Conservation (phyloP, 2,888 invertebrate species). For the Phyllotreta striolata region DNA sequence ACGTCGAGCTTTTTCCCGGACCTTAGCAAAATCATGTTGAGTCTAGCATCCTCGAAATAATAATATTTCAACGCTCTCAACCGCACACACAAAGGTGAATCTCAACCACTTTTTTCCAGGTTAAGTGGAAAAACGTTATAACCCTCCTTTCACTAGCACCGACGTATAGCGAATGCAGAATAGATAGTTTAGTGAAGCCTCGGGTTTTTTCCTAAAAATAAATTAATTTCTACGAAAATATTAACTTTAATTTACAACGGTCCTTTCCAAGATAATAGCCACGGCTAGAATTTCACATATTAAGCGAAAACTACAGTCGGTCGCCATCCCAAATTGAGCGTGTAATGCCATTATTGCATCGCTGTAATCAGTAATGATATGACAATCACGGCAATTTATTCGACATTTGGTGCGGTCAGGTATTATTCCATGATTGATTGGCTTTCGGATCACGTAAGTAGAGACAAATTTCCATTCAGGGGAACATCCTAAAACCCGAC, state of each 20-base stretch:
- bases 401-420: constrained; percentile 21
- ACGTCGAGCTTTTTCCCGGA: not conserved
- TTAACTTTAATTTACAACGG: no score
- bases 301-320: constrained; percentile 3
- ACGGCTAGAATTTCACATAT: not conserved
- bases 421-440: constrained; percentile 21
- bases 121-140: constrained; percentile 24
- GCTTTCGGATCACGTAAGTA: constrained; percentile 13
- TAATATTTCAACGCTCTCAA: constrained; percentile 24
- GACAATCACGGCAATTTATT: constrained; percentile 22
- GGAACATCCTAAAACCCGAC: constrained; percentile 14
- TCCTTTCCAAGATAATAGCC: no score
- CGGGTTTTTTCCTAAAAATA: no score
- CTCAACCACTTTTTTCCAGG: constrained; percentile 24
- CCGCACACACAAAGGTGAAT: constrained; percentile 26
- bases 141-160: constrained; percentile 1
- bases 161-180: no score
- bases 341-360: constrained; percentile 20
- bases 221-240: no score
- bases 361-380: constrained; percentile 18
- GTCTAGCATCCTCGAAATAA: constrained; percentile 25
- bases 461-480: constrained; percentile 19
- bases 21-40: constrained; percentile 13
- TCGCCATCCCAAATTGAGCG: constrained; percentile 13
- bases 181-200: no score